A percentile compares a stretch with the other conserved stretches of the same genome.
Conservation (phyloP, 2,113 vertebrate species). For the Bubalus kerabau region DNA sequence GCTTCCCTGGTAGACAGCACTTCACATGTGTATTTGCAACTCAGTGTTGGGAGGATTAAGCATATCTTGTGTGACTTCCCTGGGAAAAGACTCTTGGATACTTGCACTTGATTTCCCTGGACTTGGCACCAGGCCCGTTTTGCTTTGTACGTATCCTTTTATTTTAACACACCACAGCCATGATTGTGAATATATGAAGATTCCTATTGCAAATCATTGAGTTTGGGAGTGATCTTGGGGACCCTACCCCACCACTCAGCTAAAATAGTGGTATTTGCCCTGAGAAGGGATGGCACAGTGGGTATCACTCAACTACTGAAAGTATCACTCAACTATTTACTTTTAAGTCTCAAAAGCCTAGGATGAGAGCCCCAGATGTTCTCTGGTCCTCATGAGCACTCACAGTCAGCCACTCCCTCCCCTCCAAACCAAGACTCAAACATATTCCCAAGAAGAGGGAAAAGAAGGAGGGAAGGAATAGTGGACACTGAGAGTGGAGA, state of each 20-base stretch:
- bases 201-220: neutral
- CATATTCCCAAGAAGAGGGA: neutral
- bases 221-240: neutral
- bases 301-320: neutral
- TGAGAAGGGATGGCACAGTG: neutral
- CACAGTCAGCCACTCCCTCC: rapidly evolving
- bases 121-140: neutral
- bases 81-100: neutral
- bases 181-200: neutral
- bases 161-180: neutral
- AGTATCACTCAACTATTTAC: neutral
- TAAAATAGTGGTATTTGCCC: neutral
- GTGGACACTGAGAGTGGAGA: neutral
- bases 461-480: neutral
- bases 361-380: neutral
- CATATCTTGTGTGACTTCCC: neutral
- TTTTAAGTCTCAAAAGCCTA: neutral
- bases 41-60: neutral
- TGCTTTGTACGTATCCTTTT: neutral
- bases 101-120: neutral
- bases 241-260: rapidly evolving
- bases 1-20: neutral
- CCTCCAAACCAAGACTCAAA: neutral
- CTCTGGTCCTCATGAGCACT: neutral
- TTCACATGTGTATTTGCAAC: no score